Conservation (phyloP, 2,888 invertebrate species). For the Polyploca ridens region DNA sequence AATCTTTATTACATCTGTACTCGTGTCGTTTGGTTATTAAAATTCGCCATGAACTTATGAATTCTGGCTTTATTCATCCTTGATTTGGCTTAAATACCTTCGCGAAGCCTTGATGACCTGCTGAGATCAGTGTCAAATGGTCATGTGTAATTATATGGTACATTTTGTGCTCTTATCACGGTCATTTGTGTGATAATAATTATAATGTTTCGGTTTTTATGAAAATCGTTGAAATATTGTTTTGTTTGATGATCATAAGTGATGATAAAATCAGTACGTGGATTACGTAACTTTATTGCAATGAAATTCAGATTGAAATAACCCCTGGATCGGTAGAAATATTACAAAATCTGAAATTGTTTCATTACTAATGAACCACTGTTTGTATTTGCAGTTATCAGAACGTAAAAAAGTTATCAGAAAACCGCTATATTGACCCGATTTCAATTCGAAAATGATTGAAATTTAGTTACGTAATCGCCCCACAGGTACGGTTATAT, state of each 20-base stretch:
- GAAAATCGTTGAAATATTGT: not conserved
- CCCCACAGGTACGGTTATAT: no score
- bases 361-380: no score
- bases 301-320: no score
- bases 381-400: no score
- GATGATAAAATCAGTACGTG: no score
- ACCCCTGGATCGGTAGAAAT: no score
- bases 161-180: not conserved
- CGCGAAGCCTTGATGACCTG: constrained; percentile 11
- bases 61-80: constrained; percentile 30
- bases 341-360: no score
- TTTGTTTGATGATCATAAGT: not conserved
- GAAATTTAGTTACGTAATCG: no score
- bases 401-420: no score
- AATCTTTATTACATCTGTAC: constrained; percentile 3
- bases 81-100: constrained; percentile 30
- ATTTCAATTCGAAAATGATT: no score
- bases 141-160: constrained; percentile 1
- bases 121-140: not conserved
- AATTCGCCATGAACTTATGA: constrained; percentile 27
- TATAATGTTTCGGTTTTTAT: not conserved
- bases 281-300: no score
- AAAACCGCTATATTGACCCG: no score
- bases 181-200: not conserved
- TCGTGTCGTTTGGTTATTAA: constrained; percentile 6